phyloP scores from a whole-genome alignment of 2,888 invertebrate species.

The Tribolium freemani region DNA sequence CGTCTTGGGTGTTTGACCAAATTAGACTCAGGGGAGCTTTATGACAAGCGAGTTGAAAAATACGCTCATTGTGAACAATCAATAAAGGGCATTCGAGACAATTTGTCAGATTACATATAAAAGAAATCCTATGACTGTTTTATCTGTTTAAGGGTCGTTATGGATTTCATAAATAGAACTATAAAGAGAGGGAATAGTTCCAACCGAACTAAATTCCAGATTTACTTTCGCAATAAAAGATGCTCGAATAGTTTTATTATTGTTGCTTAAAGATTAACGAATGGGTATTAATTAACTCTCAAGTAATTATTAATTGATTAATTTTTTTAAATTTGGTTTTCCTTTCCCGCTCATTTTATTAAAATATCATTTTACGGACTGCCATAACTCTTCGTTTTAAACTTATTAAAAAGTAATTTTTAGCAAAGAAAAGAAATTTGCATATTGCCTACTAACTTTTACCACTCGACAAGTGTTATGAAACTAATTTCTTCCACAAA shows the following conservation, averaged over 20 bases:
- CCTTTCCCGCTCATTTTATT: too few species aligned
- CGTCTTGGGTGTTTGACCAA: background rate
- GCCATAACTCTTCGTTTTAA: too few species aligned
- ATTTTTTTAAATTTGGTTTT: too few species aligned
- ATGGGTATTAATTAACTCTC: too few species aligned
- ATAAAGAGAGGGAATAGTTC: constrained; percentile 1
- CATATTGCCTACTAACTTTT: too few species aligned
- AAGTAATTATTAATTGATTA: too few species aligned
- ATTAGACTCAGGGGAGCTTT: constrained; percentile 6
- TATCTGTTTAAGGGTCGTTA: constrained; percentile 1
- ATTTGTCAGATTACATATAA: constrained; percentile 20
- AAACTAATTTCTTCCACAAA: too few species aligned
- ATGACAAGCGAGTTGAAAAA: constrained; percentile 6
- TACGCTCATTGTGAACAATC: constrained; percentile 15
- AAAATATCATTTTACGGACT: too few species aligned
- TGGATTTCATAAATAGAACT: background rate
- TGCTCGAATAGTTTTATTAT: background rate
- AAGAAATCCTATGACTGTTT: constrained; percentile 9
- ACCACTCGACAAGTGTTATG: too few species aligned
- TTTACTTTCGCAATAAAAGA: background rate
- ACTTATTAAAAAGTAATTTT: too few species aligned
- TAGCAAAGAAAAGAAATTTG: too few species aligned
- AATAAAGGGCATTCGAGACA: constrained; percentile 20
- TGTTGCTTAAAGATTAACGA: too few species aligned
- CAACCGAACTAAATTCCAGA: background rate